Evolutionary conservation across 2,888 invertebrate genomes (phyloP).

Genomic region (Stegana nigrithorax): DNA sequence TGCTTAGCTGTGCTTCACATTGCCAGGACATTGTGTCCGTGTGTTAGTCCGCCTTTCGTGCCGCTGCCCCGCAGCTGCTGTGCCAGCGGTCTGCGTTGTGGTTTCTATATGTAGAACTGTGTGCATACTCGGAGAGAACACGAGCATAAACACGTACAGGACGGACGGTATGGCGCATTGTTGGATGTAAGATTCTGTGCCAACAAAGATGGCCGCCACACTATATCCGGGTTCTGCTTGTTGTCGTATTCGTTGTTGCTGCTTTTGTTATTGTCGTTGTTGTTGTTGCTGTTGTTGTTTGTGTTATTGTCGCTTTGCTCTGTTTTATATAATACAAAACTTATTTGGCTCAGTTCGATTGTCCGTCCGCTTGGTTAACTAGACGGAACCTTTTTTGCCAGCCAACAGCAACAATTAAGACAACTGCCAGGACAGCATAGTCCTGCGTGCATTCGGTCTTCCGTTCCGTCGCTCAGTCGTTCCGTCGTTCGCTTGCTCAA

Average conservation of each 20-base stretch:
- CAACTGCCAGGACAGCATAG: neutral
- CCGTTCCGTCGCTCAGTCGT: too few relatives aligned
- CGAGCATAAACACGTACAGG: neutral
- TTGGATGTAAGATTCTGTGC: conserved; percentile 1
- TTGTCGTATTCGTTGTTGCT: neutral
- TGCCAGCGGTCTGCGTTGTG: neutral
- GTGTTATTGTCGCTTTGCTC: neutral
- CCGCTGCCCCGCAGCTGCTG: too few relatives aligned
- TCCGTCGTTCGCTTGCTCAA: conserved; percentile 8
- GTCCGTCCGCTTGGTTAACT: too few relatives aligned
- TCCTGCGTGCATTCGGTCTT: too few relatives aligned
- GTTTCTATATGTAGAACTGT: neutral
- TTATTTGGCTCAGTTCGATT: too few relatives aligned
- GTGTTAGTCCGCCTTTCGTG: too few relatives aligned
- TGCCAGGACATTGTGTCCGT: too few relatives aligned
- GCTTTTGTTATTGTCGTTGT: neutral
- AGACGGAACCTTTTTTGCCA: too few relatives aligned
- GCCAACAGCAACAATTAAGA: conserved; percentile 9
- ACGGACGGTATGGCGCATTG: neutral
- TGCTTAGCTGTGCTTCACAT: neutral
- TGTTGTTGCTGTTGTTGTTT: too few relatives aligned
- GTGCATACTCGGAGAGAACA: neutral
- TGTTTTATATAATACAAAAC: too few relatives aligned
- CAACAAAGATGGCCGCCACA: conserved; percentile 12
- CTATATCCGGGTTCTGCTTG: conserved; percentile 2